These are phyloP conservation scores for Odocoileus virginianus DNA, from an alignment of 2,113 vertebrate species.

Conservation along the genomic window DNA sequence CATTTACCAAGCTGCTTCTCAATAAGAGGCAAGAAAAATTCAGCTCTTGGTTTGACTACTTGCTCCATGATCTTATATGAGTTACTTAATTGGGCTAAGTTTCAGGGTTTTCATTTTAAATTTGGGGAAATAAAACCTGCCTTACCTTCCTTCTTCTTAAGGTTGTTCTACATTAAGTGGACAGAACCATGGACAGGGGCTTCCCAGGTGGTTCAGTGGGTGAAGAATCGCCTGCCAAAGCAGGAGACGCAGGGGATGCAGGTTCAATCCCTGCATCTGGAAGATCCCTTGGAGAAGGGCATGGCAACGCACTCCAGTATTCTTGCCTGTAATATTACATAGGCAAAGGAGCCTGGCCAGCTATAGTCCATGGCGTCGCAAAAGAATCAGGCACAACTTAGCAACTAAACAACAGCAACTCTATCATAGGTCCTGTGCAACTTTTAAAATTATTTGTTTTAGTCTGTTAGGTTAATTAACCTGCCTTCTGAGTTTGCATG, in stretches of 20 bases:
- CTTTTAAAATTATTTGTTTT: neutral
- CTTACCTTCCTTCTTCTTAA: neutral
- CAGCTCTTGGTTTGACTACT: neutral
- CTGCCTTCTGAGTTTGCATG: neutral
- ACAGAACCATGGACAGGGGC: neutral
- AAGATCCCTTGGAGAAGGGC: neutral
- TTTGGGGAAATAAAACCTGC: neutral
- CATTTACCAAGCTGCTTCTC: neutral
- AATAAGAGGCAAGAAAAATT: neutral
- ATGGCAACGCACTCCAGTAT: neutral
- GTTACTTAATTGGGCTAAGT: neutral
- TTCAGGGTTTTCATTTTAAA: neutral
- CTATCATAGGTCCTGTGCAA: neutral
- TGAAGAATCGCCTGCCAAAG: neutral
- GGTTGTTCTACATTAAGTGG: neutral
- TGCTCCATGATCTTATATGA: neutral
- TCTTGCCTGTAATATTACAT: neutral
- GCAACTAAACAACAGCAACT: neutral
- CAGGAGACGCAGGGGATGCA: neutral
- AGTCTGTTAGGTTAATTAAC: neutral
- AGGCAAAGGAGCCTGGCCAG: neutral
- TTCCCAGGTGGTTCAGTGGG: neutral
- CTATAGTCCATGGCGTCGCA: neutral
- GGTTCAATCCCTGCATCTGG: neutral
- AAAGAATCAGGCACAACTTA: neutral